Evolutionary conservation across 2,888 invertebrate genomes (phyloP).

Genomic region (Drosophila rellima): DNA sequence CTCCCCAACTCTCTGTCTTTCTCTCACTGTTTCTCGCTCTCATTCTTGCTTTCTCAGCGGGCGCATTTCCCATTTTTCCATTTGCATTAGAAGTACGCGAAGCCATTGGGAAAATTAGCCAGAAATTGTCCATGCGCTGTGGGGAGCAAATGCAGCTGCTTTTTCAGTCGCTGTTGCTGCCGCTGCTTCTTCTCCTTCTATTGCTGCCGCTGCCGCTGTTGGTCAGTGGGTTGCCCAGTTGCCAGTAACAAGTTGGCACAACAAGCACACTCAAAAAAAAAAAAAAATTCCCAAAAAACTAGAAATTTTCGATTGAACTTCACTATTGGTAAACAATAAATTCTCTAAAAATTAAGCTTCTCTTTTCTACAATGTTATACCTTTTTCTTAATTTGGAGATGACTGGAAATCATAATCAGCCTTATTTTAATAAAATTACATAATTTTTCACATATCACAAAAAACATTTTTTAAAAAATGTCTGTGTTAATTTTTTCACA

Average conservation of each 20-base stretch:
- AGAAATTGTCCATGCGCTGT: constrained; percentile 73
- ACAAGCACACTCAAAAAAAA: constrained; percentile 16
- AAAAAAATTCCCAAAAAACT: too few species aligned
- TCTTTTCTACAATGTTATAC: too few species aligned
- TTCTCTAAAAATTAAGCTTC: too few species aligned
- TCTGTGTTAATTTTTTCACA: background rate
- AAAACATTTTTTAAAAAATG: background rate
- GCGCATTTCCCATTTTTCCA: constrained; percentile 60
- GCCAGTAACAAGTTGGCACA: constrained; percentile 31
- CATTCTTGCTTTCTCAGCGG: constrained; percentile 36
- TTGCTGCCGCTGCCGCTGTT: constrained; percentile 53
- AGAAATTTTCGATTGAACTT: too few species aligned
- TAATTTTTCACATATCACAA: background rate
- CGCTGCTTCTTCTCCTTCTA: constrained; percentile 39
- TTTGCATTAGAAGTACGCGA: constrained; percentile 65
- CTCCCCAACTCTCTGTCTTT: constrained; percentile 8
- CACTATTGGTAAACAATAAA: too few species aligned
- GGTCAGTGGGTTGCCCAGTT: constrained; percentile 65
- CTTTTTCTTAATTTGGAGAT: background rate
- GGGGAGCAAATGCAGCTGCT: constrained; percentile 70
- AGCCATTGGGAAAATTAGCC: constrained; percentile 70
- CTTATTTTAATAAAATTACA: background rate
- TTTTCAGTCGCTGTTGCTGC: constrained; percentile 46
- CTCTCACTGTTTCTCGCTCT: constrained; percentile 6
- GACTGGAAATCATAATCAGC: background rate